Conservation (phyloP, 2,888 invertebrate species). For the Drosophila incognita region DNA sequence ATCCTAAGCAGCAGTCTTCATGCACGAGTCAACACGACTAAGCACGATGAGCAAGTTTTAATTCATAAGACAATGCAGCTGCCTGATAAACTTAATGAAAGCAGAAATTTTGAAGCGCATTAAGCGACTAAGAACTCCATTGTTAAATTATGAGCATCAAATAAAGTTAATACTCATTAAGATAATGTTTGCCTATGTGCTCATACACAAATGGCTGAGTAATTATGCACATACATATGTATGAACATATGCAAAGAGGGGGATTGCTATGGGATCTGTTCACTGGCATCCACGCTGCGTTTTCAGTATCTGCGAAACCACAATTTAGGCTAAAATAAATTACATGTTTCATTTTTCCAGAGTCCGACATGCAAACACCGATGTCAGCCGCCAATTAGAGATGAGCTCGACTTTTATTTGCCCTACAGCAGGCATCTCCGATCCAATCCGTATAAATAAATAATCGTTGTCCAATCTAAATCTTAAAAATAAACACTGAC, state of each 20-base stretch:
- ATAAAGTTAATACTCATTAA: conserved; percentile 44
- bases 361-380: conserved; percentile 37
- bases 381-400: conserved; percentile 7
- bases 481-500: too few relatives aligned
- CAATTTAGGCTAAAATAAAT: conserved; percentile 74
- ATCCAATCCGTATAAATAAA: not conserved
- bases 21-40: not conserved
- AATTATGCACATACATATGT: conserved; percentile 1
- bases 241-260: not conserved
- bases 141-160: conserved; percentile 35
- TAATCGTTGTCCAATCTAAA: not conserved
- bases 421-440: not conserved
- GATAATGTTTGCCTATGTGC: not conserved
- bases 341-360: conserved; percentile 61
- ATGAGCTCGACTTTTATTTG: not conserved
- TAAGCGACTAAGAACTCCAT: conserved; percentile 21
- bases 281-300: conserved; percentile 25
- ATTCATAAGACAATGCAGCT: conserved; percentile 6
- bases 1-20: not conserved
- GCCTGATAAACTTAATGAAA: conserved; percentile 21
- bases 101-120: conserved; percentile 22
- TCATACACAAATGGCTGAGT: not conserved
- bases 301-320: conserved; percentile 43
- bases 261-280: conserved; percentile 28
- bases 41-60: not conserved